Conservation (phyloP, 1,140 invertebrate genomes). For the Drosophila seguyi region DNA sequence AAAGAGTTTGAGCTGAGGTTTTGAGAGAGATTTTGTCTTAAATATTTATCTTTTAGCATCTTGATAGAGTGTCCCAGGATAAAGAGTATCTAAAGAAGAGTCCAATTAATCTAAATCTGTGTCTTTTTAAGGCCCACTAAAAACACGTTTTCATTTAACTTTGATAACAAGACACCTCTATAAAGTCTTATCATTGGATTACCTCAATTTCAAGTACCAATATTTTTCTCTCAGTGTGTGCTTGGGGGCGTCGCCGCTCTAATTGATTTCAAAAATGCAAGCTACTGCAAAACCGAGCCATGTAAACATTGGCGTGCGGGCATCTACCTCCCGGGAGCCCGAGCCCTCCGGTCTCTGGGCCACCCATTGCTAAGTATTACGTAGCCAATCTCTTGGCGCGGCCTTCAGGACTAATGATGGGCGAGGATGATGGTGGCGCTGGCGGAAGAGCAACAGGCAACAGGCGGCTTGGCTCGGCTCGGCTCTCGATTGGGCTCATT, state of each 20-base stretch:
- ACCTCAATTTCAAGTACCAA: neutral
- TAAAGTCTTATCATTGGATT: neutral
- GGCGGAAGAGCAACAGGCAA: constrained; percentile 35
- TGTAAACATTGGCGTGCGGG: constrained; percentile 60
- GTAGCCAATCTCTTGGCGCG: constrained; percentile 21
- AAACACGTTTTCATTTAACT: neutral
- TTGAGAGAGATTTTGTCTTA: neutral
- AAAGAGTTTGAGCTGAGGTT: neutral
- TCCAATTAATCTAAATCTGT: neutral
- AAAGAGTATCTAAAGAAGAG: neutral
- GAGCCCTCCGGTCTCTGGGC: constrained; percentile 7
- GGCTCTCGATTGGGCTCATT: constrained; percentile 53
- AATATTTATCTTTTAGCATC: neutral
- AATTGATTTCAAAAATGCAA: constrained; percentile 70
- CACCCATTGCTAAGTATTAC: constrained; percentile 13
- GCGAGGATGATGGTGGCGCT: neutral
- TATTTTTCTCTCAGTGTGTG: neutral
- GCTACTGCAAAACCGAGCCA: constrained; percentile 39
- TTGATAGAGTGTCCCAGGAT: neutral
- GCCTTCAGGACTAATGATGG: neutral
- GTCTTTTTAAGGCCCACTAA: neutral
- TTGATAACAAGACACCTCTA: neutral
- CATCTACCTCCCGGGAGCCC: constrained; percentile 7
- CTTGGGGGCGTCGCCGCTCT: constrained; percentile 49
- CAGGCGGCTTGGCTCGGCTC: constrained; percentile 15